These are phyloP conservation scores for Drosophila seguyi DNA, from an alignment of 1,140 invertebrate genomes.

Conservation along the genomic window DNA sequence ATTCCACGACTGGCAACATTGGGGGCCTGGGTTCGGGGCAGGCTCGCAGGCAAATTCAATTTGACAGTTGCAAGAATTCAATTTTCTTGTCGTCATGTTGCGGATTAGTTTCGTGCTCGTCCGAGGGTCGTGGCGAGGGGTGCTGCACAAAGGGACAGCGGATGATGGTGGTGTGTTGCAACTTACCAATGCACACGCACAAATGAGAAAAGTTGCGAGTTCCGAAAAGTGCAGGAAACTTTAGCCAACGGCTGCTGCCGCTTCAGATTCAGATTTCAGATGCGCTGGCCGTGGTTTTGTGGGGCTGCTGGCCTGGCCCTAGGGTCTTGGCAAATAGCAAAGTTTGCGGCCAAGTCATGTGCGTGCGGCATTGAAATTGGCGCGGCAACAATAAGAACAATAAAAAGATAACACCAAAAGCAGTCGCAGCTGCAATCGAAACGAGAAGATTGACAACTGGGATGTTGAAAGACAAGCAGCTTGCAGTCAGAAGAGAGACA, in stretches of 20 bases:
- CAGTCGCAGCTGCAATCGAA: conserved; percentile 27
- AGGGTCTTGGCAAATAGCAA: conserved; percentile 59
- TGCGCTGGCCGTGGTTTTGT: conserved; percentile 20
- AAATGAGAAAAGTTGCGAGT: conserved; percentile 81
- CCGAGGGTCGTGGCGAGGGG: conserved; percentile 33
- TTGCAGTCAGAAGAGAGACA: not conserved
- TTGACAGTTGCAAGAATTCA: conserved; percentile 83
- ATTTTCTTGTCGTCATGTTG: conserved; percentile 83
- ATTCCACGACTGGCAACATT: conserved; percentile 33
- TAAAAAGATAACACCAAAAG: conserved; percentile 19
- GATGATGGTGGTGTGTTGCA: conserved; percentile 32
- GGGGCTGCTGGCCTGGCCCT: conserved; percentile 10
- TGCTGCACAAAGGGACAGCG: conserved; percentile 16
- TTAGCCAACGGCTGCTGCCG: conserved; percentile 54
- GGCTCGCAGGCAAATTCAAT: conserved; percentile 66
- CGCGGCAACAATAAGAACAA: conserved; percentile 37
- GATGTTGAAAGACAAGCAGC: not conserved
- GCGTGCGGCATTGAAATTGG: conserved; percentile 71
- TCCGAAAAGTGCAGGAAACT: conserved; percentile 62
- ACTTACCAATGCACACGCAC: conserved; percentile 75
- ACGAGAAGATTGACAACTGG: conserved; percentile 21
- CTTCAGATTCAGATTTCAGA: conserved; percentile 7
- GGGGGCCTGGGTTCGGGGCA: conserved; percentile 9
- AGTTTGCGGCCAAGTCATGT: conserved; percentile 77
- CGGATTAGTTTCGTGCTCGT: conserved; percentile 78